phyloP scores from a whole-genome alignment of 2,888 invertebrate species.

The Cephalotes varians region DNA sequence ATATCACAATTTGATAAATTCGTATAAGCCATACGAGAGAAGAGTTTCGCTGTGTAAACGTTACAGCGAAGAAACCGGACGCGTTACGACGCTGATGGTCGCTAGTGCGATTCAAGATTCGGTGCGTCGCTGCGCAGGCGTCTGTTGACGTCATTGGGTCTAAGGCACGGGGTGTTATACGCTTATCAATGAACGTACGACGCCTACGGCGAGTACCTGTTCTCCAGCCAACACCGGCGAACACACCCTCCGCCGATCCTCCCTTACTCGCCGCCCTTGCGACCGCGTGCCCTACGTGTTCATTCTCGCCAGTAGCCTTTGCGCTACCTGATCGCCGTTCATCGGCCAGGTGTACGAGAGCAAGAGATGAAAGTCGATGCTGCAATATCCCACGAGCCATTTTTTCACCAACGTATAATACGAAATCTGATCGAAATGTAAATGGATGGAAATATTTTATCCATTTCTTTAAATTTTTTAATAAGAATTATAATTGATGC shows the following conservation, averaged over 20 bases:
- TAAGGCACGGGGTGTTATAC: slow-evolving; percentile 75
- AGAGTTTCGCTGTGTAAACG: background rate
- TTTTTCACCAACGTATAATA: background rate
- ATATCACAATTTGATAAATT: background rate
- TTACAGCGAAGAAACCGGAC: background rate
- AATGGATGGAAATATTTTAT: background rate
- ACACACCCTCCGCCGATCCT: slow-evolving; percentile 66
- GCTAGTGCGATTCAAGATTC: slow-evolving; percentile 56
- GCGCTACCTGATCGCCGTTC: slow-evolving; percentile 43
- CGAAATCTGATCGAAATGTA: background rate
- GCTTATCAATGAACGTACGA: slow-evolving; percentile 84
- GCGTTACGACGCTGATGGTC: slow-evolving; percentile 31
- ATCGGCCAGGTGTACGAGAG: slow-evolving; percentile 23
- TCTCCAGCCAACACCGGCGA: slow-evolving; percentile 67
- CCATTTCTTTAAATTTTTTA: background rate
- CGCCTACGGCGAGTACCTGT: slow-evolving; percentile 79
- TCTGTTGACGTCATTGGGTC: slow-evolving; percentile 75
- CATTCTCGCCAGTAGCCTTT: slow-evolving; percentile 44
- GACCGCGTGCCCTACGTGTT: slow-evolving; percentile 59
- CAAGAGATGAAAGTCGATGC: background rate
- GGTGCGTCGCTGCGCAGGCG: slow-evolving; percentile 72
- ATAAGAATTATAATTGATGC: background rate
- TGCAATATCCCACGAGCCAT: background rate
- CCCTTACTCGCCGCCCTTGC: slow-evolving; percentile 63
- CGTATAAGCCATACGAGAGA: background rate